Conservation (phyloP, 1,140 invertebrate species). For the Dryas iulia region DNA sequence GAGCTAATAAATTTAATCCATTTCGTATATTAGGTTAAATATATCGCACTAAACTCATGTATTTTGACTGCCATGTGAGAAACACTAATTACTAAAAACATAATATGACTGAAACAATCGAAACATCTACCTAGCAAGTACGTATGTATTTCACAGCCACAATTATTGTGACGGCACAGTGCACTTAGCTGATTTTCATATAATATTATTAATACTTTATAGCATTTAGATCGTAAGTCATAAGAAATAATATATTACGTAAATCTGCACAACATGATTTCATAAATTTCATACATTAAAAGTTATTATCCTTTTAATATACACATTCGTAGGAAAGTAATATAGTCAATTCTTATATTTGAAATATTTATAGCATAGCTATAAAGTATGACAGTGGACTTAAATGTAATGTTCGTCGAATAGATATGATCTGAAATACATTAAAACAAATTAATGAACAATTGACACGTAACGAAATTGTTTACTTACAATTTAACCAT, state of each 20-base stretch:
- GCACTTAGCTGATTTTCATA: conserved; percentile 56
- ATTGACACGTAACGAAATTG: background rate
- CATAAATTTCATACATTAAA: conserved; percentile 12
- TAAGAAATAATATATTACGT: conserved; percentile 12
- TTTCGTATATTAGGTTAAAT: conserved; percentile 74
- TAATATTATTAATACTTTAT: conserved; percentile 21
- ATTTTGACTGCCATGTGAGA: conserved; percentile 50
- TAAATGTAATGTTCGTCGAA: background rate
- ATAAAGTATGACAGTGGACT: conserved; percentile 29
- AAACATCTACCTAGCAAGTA: conserved; percentile 36
- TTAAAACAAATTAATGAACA: background rate
- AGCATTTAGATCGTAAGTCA: conserved; percentile 18
- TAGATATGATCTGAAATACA: background rate
- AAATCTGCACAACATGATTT: conserved; percentile 21
- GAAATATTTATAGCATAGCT: conserved; percentile 53
- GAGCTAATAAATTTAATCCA: conserved; percentile 68
- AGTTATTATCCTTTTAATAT: conserved; percentile 18
- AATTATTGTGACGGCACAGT: conserved; percentile 61
- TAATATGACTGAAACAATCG: conserved; percentile 40
- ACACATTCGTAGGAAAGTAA: conserved; percentile 32
- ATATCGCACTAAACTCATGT: conserved; percentile 29
- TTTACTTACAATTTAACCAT: background rate
- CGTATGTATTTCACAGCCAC: conserved; percentile 40
- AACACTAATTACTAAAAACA: conserved; percentile 33
- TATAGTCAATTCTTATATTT: conserved; percentile 60